These are phyloP conservation scores for Petrolisthes manimaculis DNA, from an alignment of 2,888 invertebrate genomes.

Conservation along the genomic window DNA sequence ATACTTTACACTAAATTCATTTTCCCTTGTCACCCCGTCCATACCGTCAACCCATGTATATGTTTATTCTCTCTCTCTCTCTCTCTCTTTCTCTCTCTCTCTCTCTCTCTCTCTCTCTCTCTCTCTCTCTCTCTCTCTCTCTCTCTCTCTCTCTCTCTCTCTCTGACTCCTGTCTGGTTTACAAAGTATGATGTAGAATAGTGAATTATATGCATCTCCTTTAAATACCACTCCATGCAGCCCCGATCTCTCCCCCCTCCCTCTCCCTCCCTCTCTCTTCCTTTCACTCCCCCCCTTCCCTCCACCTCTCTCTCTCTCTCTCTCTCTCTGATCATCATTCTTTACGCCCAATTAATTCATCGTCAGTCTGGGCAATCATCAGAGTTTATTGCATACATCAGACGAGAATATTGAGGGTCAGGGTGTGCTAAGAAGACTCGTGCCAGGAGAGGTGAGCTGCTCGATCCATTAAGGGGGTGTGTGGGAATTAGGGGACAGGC, in stretches of 20 bases:
- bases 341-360: no score
- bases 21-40: not conserved
- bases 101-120: slow-evolving; percentile 17
- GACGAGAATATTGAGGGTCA: no score
- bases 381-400: no score
- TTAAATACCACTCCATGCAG: not conserved
- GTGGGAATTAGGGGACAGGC: no score
- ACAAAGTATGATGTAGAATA: not conserved
- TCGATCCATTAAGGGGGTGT: no score
- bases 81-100: slow-evolving; percentile 4
- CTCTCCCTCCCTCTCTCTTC: slow-evolving; percentile 2
- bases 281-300: slow-evolving; percentile 29
- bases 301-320: no score
- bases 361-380: no score
- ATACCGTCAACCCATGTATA: not conserved
- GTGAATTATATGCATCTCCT: not conserved
- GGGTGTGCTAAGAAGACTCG: no score
- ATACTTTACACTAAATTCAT: not conserved
- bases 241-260: no score
- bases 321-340: not conserved
- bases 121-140: no score
- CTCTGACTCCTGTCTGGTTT: not conserved
- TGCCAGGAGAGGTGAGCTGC: no score
- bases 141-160: not conserved
- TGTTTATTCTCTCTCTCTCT: not conserved